Evolutionary conservation across 2,888 invertebrate species (phyloP).

Genomic region (Cheilosia vulpina): DNA sequence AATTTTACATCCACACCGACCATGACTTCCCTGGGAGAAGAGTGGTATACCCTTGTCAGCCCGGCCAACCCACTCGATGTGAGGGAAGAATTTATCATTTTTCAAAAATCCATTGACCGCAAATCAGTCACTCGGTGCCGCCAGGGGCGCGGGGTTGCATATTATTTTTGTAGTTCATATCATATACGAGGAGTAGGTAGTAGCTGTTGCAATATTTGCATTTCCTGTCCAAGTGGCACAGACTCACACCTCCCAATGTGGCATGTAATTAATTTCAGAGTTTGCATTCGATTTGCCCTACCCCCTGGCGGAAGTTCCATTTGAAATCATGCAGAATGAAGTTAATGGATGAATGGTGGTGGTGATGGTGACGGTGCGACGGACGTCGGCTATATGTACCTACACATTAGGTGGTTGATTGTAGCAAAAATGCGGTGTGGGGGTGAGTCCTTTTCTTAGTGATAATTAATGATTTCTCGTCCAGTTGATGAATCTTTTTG

Average conservation of each 20-base stretch:
- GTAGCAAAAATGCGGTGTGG: constrained; percentile 39
- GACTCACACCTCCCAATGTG: constrained; percentile 64
- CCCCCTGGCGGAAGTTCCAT: constrained; percentile 66
- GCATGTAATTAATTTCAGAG: constrained; percentile 73
- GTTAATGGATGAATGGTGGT: constrained; percentile 61
- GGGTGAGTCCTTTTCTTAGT: constrained; percentile 37
- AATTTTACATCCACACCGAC: neutral
- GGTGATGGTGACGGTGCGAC: neutral
- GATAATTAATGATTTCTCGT: constrained; percentile 73
- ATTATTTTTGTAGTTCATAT: constrained; percentile 31
- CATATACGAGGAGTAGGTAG: neutral
- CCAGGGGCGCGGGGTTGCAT: neutral
- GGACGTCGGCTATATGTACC: constrained; percentile 2
- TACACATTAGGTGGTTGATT: constrained; percentile 17
- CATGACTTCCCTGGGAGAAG: constrained; percentile 4
- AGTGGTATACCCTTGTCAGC: constrained; percentile 48
- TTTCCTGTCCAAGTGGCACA: constrained; percentile 62
- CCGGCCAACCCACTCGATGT: constrained; percentile 44
- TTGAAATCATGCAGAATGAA: constrained; percentile 62
- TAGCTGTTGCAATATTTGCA: constrained; percentile 69
- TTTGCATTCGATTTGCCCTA: constrained; percentile 53
- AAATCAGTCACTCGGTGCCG: constrained; percentile 41
- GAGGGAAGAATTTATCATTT: constrained; percentile 65
- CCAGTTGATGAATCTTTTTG: constrained; percentile 71
- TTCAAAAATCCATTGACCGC: constrained; percentile 74